A percentile compares a stretch with the other conserved stretches of the same genome.
phyloP scores from a whole-genome alignment of 2,797 vertebrate genomes.

The Scolopax rusticola region DNA sequence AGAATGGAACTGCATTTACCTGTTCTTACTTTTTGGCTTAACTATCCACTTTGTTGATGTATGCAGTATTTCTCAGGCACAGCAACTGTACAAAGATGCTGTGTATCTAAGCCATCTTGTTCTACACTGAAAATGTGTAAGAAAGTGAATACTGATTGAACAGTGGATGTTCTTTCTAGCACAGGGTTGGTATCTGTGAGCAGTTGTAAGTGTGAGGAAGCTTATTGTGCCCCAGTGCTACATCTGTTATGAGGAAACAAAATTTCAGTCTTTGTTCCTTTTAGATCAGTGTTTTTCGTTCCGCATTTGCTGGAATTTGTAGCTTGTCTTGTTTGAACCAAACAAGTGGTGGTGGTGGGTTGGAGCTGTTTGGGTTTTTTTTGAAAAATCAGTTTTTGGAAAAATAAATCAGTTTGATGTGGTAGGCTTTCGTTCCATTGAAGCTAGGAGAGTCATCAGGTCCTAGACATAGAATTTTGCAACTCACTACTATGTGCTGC shows the following conservation, averaged over 20 bases:
- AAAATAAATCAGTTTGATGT: background rate
- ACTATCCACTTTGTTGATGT: background rate
- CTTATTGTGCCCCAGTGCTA: background rate
- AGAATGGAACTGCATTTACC: background rate
- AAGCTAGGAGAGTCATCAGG: background rate
- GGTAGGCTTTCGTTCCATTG: background rate
- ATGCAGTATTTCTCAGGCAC: background rate
- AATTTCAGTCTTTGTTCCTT: background rate
- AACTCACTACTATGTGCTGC: background rate
- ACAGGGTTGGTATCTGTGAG: background rate
- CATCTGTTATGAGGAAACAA: background rate
- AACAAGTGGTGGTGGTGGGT: background rate
- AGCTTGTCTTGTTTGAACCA: background rate
- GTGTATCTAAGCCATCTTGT: background rate
- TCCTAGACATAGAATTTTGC: background rate
- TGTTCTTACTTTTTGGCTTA: background rate
- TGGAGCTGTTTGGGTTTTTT: background rate
- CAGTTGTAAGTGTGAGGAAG: background rate
- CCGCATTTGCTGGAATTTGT: background rate
- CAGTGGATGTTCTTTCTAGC: background rate
- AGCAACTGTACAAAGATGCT: background rate
- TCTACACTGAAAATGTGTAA: background rate
- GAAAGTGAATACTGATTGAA: background rate
- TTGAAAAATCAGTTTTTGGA: background rate
- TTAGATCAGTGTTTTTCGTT: fast-evolving